Evolutionary conservation across 2,797 vertebrate genomes (phyloP).

Genomic region (Graptemys geographica): DNA sequence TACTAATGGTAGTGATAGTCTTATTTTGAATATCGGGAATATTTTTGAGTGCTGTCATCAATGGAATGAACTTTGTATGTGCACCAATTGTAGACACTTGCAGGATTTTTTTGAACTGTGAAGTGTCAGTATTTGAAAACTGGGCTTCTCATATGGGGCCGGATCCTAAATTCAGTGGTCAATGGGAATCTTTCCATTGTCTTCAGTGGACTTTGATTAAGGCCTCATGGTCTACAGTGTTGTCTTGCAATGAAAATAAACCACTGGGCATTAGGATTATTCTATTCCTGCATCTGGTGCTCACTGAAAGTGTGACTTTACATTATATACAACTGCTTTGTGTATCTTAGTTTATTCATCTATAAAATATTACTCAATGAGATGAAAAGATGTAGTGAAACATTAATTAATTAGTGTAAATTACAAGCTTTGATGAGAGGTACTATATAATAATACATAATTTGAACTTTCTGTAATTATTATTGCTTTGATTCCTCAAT

Average conservation of each 20-base stretch:
- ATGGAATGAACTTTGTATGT: neutral
- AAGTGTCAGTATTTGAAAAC: neutral
- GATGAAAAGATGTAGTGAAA: neutral
- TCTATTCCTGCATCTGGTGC: neutral
- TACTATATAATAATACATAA: neutral
- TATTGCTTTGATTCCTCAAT: neutral
- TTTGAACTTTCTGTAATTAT: neutral
- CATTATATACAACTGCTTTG: neutral
- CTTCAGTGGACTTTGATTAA: slow-evolving; percentile 13
- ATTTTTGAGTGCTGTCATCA: neutral
- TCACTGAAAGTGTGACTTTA: neutral
- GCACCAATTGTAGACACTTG: neutral
- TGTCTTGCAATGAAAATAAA: neutral
- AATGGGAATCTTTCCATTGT: neutral
- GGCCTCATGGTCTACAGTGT: neutral
- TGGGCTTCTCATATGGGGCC: neutral
- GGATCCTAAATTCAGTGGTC: neutral
- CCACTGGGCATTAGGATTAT: neutral
- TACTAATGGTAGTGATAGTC: neutral
- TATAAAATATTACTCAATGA: neutral
- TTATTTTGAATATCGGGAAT: neutral
- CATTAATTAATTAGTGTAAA: neutral
- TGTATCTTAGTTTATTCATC: neutral
- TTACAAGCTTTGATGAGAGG: neutral
- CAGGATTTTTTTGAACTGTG: neutral